Base-by-base conservation (phyloP, 2,113 vertebrate species). In the Gobius niger region DNA sequence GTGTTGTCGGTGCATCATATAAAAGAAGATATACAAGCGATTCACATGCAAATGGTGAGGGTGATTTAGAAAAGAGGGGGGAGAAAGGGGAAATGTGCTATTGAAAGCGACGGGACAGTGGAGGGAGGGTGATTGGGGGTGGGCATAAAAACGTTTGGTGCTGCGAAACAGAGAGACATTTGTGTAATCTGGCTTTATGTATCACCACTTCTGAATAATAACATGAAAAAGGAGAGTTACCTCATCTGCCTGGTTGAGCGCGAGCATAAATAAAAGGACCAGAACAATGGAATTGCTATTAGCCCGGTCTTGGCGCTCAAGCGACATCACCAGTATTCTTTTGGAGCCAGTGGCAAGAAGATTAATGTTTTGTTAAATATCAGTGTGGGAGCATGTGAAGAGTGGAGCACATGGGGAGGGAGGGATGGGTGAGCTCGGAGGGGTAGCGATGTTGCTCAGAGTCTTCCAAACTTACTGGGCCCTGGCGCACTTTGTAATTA, bases 331-430 rank as follows among this genome's bases (percentile, higher is more conserved):
- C 82, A 92, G 93, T 94, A 94, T 95, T 96, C 95, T 95, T 60
- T 95, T 95, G 94, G 95, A 96, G 95, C 94, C 94, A 93, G 94
- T 96, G 95, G 96, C 96, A 97, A 96, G 95, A 95, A 96, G 97
- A 99, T 98, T 95, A 97, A 97, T 96, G 96, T 96, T 97, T 97
- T 96, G 95, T 95, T 97, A 97, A 96, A 98, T 95, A 98, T 98
- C 96, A 96, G 95, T 95, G 92, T 95, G 94, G 94, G 95, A 96
- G 95, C 95, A 93, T 93, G 92, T 85, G 93, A 94, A 92, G 93
- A 92, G 91, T 72, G 75, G 76, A 73, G 75, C 59, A 74, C 70
- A 34, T n/a, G 72, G 57, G 65, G 70, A 65, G 77, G 52, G 72
- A 63, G 57, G 68, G 50, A 65, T 19, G 52, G 52, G 52, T 19